Evolutionary conservation across 2,888 invertebrate genomes (phyloP).

Genomic region (Tuta absoluta): DNA sequence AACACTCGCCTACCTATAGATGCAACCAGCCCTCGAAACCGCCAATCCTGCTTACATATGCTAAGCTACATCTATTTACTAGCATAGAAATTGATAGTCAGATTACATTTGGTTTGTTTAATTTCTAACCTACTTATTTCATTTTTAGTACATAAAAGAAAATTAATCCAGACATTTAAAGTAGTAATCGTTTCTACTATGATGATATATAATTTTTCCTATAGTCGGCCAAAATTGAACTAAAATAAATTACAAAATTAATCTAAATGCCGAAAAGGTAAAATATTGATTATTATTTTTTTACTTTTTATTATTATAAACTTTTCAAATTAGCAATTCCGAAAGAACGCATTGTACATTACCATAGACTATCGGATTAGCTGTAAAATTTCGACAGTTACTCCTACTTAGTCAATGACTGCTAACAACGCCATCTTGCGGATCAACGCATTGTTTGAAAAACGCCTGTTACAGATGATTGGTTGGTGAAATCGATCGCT

Average conservation of each 20-base stretch:
- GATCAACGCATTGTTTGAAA: not conserved
- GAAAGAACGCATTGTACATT: no score
- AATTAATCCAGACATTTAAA: not conserved
- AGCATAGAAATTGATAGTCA: slow-evolving; percentile 8
- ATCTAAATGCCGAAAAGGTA: slow-evolving; percentile 6
- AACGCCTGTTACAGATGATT: not conserved
- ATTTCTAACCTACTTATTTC: not conserved
- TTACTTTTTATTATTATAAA: not conserved
- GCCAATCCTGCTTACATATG: not conserved
- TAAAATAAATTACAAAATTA: slow-evolving; percentile 5
- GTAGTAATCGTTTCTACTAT: not conserved
- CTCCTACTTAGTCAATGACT: no score
- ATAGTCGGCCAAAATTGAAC: not conserved
- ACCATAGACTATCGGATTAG: no score
- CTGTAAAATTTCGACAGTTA: no score
- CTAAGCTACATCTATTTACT: slow-evolving; percentile 5
- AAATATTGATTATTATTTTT: not conserved
- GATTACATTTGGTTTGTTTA: not conserved
- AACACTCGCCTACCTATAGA: not conserved
- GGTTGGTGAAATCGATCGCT: not conserved
- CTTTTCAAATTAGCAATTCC: not conserved
- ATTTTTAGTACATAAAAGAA: not conserved
- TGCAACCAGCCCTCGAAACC: slow-evolving; percentile 21
- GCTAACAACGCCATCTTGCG: not conserved
- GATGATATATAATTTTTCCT: not conserved